Percentiles rank a stretch among this genome's conserved stretches.
phyloP scores from a whole-genome alignment of 2,888 invertebrate genomes.

The Acanthacorydalis orientalis region DNA sequence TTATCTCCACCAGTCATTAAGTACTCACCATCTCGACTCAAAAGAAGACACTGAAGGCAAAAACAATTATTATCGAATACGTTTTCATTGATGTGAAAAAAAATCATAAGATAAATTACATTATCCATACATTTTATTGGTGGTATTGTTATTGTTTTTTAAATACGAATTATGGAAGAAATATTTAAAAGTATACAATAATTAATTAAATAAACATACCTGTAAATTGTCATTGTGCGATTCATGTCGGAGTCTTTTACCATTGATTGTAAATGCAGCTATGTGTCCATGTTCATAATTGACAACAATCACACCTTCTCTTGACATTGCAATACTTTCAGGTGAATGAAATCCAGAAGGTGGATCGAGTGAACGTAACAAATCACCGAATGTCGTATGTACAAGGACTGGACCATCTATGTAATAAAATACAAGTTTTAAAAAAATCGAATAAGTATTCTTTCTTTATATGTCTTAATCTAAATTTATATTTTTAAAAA shows the following conservation, averaged over 20 bases:
- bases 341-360: slow-evolving; percentile 61
- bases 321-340: slow-evolving; percentile 80
- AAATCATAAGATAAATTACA: no score
- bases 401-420: slow-evolving; percentile 90
- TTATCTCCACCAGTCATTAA: slow-evolving; percentile 93
- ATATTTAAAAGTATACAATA: neutral
- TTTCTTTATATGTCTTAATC: no score
- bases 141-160: neutral
- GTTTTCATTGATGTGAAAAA: neutral
- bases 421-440: slow-evolving; percentile 9
- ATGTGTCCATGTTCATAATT: slow-evolving; percentile 86
- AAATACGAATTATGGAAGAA: neutral
- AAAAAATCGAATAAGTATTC: neutral
- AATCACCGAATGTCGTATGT: slow-evolving; percentile 95
- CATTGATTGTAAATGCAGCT: slow-evolving; percentile 89
- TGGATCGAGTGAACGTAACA: slow-evolving; percentile 76
- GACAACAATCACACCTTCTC: slow-evolving; percentile 91
- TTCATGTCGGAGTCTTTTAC: slow-evolving; percentile 73
- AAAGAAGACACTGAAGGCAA: slow-evolving; percentile 57
- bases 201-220: slow-evolving; percentile 30
- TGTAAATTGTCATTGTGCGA: slow-evolving; percentile 91
- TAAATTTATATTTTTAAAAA: no score
- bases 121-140: no score
- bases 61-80: neutral
- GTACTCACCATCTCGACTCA: slow-evolving; percentile 97